Conservation (phyloP, 2,888 invertebrate genomes). For the Mantis religiosa region DNA sequence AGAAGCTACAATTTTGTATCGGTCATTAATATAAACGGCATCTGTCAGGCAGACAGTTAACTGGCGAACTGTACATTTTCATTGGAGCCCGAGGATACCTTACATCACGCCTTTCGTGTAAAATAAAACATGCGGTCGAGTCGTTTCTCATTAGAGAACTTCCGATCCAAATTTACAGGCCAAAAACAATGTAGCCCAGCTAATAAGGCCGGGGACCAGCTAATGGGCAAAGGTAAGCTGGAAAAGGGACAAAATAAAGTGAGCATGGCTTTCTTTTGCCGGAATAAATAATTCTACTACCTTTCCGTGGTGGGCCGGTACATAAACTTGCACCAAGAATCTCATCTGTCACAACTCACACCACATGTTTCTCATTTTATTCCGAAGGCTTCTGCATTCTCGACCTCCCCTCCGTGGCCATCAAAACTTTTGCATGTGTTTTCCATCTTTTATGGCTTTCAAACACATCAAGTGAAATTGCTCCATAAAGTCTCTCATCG, state of each 20-base stretch:
- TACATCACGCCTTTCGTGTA: not conserved
- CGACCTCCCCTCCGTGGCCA: not conserved
- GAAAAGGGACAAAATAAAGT: not conserved
- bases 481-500: not conserved
- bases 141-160: not conserved
- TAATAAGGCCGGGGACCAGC: not conserved
- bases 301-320: not conserved
- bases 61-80: not conserved
- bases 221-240: not conserved
- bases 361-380: not conserved
- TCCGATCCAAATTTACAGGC: not conserved
- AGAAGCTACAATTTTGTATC: not conserved
- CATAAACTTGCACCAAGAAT: not conserved
- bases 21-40: not conserved
- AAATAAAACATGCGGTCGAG: not conserved
- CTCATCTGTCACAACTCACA: not conserved
- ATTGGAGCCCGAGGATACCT: not conserved
- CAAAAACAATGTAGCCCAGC: not conserved
- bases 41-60: not conserved
- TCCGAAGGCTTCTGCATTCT: not conserved
- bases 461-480: not conserved
- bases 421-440: not conserved
- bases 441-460: not conserved
- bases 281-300: not conserved
- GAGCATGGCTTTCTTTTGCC: not conserved